Percentiles rank a stretch among this genome's conserved stretches.
These are phyloP conservation scores for Gorsachius magnificus DNA, from an alignment of 2,797 vertebrate genomes.

Conservation along the genomic window DNA sequence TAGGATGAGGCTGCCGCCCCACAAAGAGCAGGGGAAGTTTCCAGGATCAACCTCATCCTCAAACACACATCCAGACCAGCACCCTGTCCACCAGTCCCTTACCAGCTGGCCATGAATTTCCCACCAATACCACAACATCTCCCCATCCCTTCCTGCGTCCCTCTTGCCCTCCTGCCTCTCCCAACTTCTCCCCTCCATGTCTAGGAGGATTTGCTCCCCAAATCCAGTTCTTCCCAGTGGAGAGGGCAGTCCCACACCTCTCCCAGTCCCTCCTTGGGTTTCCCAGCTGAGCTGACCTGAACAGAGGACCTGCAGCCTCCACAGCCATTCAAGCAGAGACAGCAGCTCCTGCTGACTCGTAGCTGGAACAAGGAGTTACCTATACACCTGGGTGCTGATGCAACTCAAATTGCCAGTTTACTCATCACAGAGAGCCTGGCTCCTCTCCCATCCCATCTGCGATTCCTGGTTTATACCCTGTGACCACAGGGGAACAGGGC, in stretches of 20 bases:
- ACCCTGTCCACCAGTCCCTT: neutral
- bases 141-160: neutral
- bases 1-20: neutral
- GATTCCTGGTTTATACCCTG: neutral
- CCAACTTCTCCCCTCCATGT: neutral
- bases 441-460: neutral
- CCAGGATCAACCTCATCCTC: neutral
- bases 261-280: neutral
- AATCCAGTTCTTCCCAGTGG: neutral
- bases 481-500: neutral
- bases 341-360: neutral
- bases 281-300: neutral
- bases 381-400: neutral
- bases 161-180: neutral
- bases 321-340: neutral
- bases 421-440: neutral
- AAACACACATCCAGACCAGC: neutral
- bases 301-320: neutral
- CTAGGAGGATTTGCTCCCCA: neutral
- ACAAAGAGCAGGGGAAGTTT: neutral
- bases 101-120: neutral
- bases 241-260: neutral
- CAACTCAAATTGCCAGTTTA: neutral
- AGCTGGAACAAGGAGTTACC: neutral
- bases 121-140: neutral